Evolutionary conservation across 2,888 invertebrate species (phyloP), one percentile per base, ranked within the genome.

Genomic region (Pseudeuparius sepicola): DNA sequence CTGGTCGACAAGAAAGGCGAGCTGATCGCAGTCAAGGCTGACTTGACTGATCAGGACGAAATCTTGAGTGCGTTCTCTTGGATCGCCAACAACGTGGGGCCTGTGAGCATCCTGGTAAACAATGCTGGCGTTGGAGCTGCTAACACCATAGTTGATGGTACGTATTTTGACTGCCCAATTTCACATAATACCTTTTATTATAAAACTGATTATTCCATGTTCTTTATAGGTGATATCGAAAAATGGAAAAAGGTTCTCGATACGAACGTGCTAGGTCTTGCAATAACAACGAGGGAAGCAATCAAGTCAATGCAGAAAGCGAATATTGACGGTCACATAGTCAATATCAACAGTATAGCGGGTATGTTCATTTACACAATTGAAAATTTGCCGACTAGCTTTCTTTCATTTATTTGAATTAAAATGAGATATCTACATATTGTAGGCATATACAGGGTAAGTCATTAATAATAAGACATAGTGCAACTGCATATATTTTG

Each of bases 201-300:
- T n/a, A 28, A 28, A 6, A 13, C 14, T 9, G 5, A 10, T 6
- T 11, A 28, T 28, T 28, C 15, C 6, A 20, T 7, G 7, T 20
- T 20, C 9, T 24, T 29, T 33, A 12, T 13, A 45, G 54, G 54
- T 3, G 41, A 49, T 20, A 43, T 48, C 4, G 38, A 40, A 4
- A 37, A 37, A 3, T 54, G 54, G 52, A 47, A 42, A 25, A 34
- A 42, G 24, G 43, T 53, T 4, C 30, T 54, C 5, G 49, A 54
- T 34, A 46, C 50, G 7, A 54, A 54, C 35, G 37, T 54, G 1
- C 23, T 52, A 3, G 53, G 43, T 1, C 12, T 46, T 31, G 42
- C 44, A 11, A 40, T 51, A 4, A 47, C 47, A n/a, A 44, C 47
- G 2, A 33, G 46, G 14, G 44, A 50, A 37, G 47, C 47, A 6